These are phyloP conservation scores for Ailuropoda melanoleuca DNA, from an alignment of 2,113 vertebrate species.

Conservation along the genomic window DNA sequence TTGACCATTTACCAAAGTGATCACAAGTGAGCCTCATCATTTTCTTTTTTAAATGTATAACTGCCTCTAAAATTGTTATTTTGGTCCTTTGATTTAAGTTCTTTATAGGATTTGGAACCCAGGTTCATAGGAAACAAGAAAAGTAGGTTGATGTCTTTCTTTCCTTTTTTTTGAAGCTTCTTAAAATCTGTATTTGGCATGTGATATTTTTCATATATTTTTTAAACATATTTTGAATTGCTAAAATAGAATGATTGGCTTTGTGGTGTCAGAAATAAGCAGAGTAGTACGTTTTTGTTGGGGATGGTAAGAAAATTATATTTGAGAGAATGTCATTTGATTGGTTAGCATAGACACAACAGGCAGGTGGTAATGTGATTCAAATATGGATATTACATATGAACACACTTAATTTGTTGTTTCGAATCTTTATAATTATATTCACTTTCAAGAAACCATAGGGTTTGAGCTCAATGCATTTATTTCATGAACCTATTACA, in stretches of 20 bases:
- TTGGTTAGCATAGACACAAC: not conserved
- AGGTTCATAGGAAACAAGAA: not conserved
- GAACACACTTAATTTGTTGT: constrained; percentile 26
- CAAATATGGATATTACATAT: constrained; percentile 14
- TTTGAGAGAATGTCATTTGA: constrained; percentile 23
- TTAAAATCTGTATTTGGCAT: not conserved
- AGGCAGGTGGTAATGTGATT: constrained; percentile 38
- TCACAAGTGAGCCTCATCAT: constrained; percentile 75
- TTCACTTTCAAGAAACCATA: constrained; percentile 32
- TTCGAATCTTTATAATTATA: constrained; percentile 49
- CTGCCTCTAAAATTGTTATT: not conserved
- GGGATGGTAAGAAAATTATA: not conserved
- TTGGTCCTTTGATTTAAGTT: not conserved
- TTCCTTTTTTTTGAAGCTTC: not conserved
- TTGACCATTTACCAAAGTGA: constrained; percentile 71
- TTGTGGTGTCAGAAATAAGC: constrained; percentile 1
- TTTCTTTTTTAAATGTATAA: not conserved
- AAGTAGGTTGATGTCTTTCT: not conserved
- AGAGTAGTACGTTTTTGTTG: not conserved
- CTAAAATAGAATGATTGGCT: not conserved
- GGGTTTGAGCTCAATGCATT: not conserved
- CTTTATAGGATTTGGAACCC: not conserved
- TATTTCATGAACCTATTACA: constrained; percentile 42
- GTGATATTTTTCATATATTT: not conserved
- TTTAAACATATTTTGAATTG: constrained; percentile 34